Percentiles rank a stretch among this genome's conserved stretches.
Conservation (phyloP, 2,113 vertebrate genomes). For the Gallinago jamesoni region DNA sequence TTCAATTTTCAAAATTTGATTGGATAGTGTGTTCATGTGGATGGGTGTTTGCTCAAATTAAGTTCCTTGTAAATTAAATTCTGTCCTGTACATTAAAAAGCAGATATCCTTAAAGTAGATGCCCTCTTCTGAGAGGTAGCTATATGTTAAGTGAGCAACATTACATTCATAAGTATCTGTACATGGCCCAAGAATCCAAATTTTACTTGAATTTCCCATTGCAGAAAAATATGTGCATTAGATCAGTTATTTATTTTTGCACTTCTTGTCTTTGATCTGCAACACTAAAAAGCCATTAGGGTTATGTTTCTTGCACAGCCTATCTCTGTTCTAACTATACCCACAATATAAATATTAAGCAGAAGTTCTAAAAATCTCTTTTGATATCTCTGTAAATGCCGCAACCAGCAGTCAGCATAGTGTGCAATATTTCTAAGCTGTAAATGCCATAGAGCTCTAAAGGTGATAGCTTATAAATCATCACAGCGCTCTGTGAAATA, state of each 20-base stretch:
- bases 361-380: not conserved
- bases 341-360: not conserved
- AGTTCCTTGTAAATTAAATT: not conserved
- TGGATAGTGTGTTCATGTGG: not conserved
- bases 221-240: not conserved
- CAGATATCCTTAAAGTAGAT: not conserved
- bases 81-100: not conserved
- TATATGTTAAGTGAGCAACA: not conserved
- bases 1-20: not conserved
- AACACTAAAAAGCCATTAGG: not conserved
- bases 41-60: not conserved
- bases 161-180: not conserved
- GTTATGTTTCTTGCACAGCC: not conserved
- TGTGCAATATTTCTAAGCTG: not conserved
- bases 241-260: not conserved
- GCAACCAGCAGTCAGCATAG: not conserved
- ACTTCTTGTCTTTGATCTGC: not conserved
- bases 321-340: not conserved
- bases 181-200: not conserved
- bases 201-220: not conserved
- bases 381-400: not conserved
- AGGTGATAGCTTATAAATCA: not conserved
- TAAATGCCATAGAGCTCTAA: not conserved
- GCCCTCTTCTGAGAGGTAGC: not conserved
- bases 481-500: not conserved